Percentiles rank a stretch among this genome's conserved stretches.
Evolutionary conservation across 92 coral and sea anemone species (phyloP).

Genomic region (Porites cylindrica): DNA sequence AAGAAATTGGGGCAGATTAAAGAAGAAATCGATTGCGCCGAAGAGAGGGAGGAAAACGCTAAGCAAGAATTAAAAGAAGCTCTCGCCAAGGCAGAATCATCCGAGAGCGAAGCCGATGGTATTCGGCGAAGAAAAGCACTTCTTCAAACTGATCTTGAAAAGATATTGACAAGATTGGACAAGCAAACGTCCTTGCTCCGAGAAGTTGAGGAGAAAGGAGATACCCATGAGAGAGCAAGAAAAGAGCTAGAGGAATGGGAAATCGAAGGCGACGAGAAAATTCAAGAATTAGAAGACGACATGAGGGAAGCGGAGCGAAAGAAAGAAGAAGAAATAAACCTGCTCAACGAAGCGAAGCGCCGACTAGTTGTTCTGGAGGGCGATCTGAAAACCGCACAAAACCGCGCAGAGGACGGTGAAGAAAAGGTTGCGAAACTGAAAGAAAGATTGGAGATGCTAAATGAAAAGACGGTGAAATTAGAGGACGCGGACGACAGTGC

Average conservation of each 20-base stretch:
- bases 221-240: constrained; percentile 70
- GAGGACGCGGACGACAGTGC: constrained; percentile 86
- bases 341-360: constrained; percentile 79
- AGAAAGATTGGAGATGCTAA: constrained; percentile 34
- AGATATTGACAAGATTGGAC: constrained; percentile 54
- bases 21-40: constrained; percentile 82
- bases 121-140: constrained; percentile 66
- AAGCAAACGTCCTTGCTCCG: constrained; percentile 58
- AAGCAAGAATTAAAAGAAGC: constrained; percentile 67
- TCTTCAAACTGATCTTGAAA: constrained; percentile 61
- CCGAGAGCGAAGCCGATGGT: constrained; percentile 70
- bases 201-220: constrained; percentile 56
- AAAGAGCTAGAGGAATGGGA: constrained; percentile 86
- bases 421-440: constrained; percentile 23
- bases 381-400: constrained; percentile 65
- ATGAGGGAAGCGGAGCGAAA: constrained; percentile 59
- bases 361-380: constrained; percentile 60
- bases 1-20: constrained; percentile 70
- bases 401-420: constrained; percentile 27
- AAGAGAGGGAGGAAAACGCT: constrained; percentile 75
- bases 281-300: constrained; percentile 61
- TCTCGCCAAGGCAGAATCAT: constrained; percentile 50
- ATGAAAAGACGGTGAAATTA: constrained; percentile 59
- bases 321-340: constrained; percentile 65
- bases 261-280: constrained; percentile 88